phyloP scores from a whole-genome alignment of 2,888 invertebrate genomes.

The Chloromyia formosa region DNA sequence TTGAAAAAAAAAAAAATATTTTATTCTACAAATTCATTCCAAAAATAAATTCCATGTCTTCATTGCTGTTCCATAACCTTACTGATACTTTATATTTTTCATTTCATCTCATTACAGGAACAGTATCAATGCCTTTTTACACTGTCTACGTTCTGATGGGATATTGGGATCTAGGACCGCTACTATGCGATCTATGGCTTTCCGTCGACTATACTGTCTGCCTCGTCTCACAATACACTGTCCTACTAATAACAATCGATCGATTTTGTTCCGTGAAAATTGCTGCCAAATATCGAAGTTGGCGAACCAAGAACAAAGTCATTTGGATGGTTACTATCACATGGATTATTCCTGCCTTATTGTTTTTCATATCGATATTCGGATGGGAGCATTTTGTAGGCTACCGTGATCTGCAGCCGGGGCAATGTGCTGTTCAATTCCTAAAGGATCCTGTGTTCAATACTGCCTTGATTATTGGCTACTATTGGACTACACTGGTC shows the following conservation, averaged over 20 bases:
- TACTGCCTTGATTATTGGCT: constrained; percentile 94
- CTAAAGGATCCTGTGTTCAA: constrained; percentile 97
- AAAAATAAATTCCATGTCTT: too few relatives aligned
- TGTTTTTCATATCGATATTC: constrained; percentile 98
- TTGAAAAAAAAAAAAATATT: too few relatives aligned
- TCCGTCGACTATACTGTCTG: constrained; percentile 99
- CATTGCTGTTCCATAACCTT: too few relatives aligned
- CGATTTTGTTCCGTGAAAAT: constrained; percentile 98
- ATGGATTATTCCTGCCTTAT: constrained; percentile 94
- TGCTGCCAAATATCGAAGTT: constrained; percentile 94
- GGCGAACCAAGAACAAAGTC: constrained; percentile 94
- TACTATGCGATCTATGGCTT: constrained; percentile 97
- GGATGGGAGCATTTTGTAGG: constrained; percentile 99
- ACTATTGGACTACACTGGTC: constrained; percentile 97
- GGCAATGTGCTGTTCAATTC: constrained; percentile 96
- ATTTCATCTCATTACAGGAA: constrained; percentile 70
- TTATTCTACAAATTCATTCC: too few relatives aligned
- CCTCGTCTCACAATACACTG: constrained; percentile 98
- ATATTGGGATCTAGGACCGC: constrained; percentile 95
- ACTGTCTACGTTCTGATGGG: constrained; percentile 96
- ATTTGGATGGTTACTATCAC: constrained; percentile 96
- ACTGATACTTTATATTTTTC: too few relatives aligned
- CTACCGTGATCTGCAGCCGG: constrained; percentile 83
- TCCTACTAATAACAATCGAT: constrained; percentile 97
- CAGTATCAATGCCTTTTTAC: constrained; percentile 98